phyloP scores from a whole-genome alignment of 2,888 invertebrate species.

The Drosophila hamatofila region DNA sequence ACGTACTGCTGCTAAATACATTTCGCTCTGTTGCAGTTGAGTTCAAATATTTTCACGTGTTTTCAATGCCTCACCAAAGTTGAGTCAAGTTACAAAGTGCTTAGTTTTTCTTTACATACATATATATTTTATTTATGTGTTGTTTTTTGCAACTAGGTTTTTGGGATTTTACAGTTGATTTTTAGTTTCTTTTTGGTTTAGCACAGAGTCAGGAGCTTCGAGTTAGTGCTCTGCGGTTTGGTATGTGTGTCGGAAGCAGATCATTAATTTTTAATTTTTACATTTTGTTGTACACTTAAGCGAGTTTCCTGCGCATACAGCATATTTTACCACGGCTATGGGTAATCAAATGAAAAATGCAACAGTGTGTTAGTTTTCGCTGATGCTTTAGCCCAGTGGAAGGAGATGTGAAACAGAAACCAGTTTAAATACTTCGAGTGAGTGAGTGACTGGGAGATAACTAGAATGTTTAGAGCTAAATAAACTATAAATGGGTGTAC shows the following conservation, averaged over 20 bases:
- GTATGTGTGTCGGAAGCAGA: slow-evolving; percentile 47
- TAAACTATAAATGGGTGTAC: no score
- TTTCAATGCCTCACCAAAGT: slow-evolving; percentile 39
- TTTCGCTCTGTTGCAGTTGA: slow-evolving; percentile 71
- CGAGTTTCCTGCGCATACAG: slow-evolving; percentile 55
- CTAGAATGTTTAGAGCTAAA: background rate
- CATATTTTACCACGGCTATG: slow-evolving; percentile 40
- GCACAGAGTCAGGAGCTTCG: background rate
- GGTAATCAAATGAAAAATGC: slow-evolving; percentile 67
- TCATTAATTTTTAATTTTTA: slow-evolving; percentile 79
- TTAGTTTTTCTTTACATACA: slow-evolving; percentile 26
- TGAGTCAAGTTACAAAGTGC: slow-evolving; percentile 41
- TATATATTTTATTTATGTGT: background rate
- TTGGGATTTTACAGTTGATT: slow-evolving; percentile 14
- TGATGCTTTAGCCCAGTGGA: slow-evolving; percentile 15
- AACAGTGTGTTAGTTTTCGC: slow-evolving; percentile 50
- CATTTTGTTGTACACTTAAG: slow-evolving; percentile 72
- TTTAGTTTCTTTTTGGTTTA: slow-evolving; percentile 4
- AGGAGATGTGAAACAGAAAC: slow-evolving; percentile 3
- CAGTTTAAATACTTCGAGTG: background rate
- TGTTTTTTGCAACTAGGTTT: slow-evolving; percentile 29
- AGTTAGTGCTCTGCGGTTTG: slow-evolving; percentile 45
- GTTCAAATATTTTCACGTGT: slow-evolving; percentile 78
- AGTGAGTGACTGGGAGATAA: background rate
- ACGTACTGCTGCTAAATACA: slow-evolving; percentile 74